Conservation (phyloP, 2,113 vertebrate species). For the Illadopsis cleaveri region DNA sequence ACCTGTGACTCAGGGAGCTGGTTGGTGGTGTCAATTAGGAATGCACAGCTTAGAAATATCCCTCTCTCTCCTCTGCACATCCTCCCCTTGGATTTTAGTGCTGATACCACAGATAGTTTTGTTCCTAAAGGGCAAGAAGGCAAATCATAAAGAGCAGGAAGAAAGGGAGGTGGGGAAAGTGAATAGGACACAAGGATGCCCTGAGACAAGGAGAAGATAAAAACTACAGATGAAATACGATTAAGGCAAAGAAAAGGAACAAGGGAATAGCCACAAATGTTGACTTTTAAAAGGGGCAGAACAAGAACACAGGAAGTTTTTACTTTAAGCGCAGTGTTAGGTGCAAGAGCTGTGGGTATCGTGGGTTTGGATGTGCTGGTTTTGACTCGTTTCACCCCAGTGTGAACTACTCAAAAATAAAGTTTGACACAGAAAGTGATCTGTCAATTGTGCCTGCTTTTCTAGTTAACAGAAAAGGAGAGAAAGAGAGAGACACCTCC, state of each 20-base stretch:
- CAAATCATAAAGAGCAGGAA: neutral
- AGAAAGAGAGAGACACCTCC: neutral
- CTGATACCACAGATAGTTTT: neutral
- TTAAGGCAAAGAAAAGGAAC: neutral
- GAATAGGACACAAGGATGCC: neutral
- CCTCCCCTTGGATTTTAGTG: neutral
- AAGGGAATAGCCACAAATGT: neutral
- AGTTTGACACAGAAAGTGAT: neutral
- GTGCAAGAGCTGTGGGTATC: neutral
- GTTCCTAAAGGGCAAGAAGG: neutral
- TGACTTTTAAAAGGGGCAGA: neutral
- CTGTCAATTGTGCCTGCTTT: neutral
- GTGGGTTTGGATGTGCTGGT: neutral
- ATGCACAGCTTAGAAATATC: neutral
- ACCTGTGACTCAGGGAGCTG: neutral
- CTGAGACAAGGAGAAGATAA: neutral
- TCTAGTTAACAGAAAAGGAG: neutral
- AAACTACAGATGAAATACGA: neutral
- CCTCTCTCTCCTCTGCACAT: neutral
- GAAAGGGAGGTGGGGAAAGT: neutral
- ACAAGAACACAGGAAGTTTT: neutral
- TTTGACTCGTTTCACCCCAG: neutral
- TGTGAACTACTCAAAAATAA: neutral
- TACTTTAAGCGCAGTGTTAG: neutral
- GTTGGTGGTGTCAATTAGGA: neutral